Evolutionary conservation across 2,113 vertebrate species (phyloP).

Genomic region (Lichenostomus cassidix): DNA sequence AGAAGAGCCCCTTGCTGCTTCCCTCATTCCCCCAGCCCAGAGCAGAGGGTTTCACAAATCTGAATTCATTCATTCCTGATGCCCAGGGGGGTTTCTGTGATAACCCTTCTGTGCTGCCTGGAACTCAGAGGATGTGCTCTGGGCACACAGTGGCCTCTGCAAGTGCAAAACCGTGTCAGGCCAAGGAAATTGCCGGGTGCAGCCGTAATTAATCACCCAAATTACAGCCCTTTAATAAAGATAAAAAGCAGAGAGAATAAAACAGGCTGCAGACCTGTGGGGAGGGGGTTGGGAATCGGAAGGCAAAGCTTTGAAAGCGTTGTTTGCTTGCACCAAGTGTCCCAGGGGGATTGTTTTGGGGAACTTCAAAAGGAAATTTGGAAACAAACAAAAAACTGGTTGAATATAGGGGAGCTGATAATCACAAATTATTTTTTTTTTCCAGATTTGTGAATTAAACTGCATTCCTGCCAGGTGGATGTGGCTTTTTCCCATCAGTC

Average conservation of each 20-base stretch:
- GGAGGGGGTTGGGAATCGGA: background rate
- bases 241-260: conserved; percentile 26
- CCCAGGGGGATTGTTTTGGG: background rate
- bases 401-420: background rate
- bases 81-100: background rate
- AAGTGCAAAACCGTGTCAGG: background rate
- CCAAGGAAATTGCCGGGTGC: background rate
- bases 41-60: background rate
- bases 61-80: background rate
- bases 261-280: background rate
- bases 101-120: background rate
- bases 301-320: background rate
- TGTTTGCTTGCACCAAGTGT: background rate
- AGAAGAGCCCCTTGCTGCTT: background rate
- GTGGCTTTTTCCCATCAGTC: background rate
- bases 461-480: background rate
- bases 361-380: conserved; percentile 36
- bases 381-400: conserved; percentile 4
- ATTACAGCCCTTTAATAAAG: conserved; percentile 10
- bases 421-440: background rate
- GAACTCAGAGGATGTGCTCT: background rate
- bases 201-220: conserved; percentile 2
- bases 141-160: background rate
- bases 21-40: background rate
- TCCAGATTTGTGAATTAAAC: background rate